Evolutionary conservation across 2,797 vertebrate genomes (phyloP), one percentile per base, ranked within the genome.

Genomic region (Pantherophis vulpinus): DNA sequence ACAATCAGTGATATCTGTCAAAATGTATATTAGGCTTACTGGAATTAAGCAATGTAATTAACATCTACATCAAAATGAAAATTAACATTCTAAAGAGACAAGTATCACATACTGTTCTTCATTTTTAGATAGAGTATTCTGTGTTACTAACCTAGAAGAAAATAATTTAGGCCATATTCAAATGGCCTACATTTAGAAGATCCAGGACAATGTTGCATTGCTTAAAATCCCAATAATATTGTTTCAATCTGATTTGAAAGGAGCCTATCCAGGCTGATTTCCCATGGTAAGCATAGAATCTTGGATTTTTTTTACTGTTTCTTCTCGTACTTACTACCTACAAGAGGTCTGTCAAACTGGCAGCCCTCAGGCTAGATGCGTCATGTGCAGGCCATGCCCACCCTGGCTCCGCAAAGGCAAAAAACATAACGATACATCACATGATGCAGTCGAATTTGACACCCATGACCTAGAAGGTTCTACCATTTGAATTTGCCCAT

Each of bases 1-100:
- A 96, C 8, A 91, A 96, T 96, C 94, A 51, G 91, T 95, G 86
- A 54, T 94, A 94, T 96, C 96, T 96, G 94, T 94, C 91, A 95
- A 91, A 90, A 93, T 94, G 94, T 86, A 94, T 95, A 95, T 92
- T 83, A 94, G 93, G 96, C 95, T 96, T 95, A 95, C 90, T 94
- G 66, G 94, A 93, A 89, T 32, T 88, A 91, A 96, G 94, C 88
- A 92, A 83, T 1, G 3, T 95, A 91, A 61, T 87, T 95, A 95
- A 90, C 56, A 94, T 83, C 91, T 94, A 96, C 93, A 95, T 93
- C 91, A 55, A 58, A 88, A 29, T 29, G 32, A 92, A 95, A 70
- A 90, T 90, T 25, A 83, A 83, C 10, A 47, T 47, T 95, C 95
- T 93, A 92, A 94, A 95, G 91, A 95, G 86, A 89, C 70, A 94